phyloP scores from a whole-genome alignment of 2,113 vertebrate species.

The Oryctolagus cuniculus region DNA sequence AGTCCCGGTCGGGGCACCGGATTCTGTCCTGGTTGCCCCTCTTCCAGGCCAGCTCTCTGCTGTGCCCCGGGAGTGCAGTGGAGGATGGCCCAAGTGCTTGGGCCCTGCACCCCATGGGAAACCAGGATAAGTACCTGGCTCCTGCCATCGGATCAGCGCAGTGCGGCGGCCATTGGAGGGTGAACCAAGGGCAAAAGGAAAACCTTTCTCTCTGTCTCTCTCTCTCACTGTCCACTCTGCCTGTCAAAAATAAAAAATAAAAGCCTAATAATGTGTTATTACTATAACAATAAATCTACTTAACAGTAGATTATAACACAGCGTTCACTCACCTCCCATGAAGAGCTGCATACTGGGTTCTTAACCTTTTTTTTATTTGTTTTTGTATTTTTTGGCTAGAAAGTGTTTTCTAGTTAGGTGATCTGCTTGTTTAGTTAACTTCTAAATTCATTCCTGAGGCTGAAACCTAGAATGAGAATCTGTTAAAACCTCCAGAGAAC shows the following conservation, averaged over 20 bases:
- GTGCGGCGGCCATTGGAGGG: too few species aligned
- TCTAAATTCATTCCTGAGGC: constrained; percentile 29
- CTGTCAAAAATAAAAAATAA: neutral
- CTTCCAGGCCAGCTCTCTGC: too few species aligned
- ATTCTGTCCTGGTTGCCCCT: too few species aligned
- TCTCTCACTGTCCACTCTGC: too few species aligned
- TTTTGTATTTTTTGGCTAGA: neutral
- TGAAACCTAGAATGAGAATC: constrained; percentile 29
- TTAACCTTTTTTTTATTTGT: neutral
- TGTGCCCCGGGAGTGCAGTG: too few species aligned
- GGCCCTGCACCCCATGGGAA: too few species aligned
- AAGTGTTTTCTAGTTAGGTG: constrained; percentile 26
- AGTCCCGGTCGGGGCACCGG: too few species aligned
- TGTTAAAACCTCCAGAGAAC: constrained; percentile 21
- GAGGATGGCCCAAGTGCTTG: too few species aligned
- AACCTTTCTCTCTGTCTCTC: too few species aligned
- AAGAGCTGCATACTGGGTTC: neutral
- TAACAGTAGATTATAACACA: neutral
- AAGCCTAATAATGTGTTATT: neutral
- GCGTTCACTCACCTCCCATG: neutral
- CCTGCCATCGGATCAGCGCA: too few species aligned
- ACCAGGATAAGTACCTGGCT: too few species aligned
- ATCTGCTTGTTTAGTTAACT: constrained; percentile 13
- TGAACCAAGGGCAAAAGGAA: too few species aligned
- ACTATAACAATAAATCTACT: neutral